Base-by-base conservation (phyloP, 2,888 invertebrate species). In the Pegoplata infirma region DNA sequence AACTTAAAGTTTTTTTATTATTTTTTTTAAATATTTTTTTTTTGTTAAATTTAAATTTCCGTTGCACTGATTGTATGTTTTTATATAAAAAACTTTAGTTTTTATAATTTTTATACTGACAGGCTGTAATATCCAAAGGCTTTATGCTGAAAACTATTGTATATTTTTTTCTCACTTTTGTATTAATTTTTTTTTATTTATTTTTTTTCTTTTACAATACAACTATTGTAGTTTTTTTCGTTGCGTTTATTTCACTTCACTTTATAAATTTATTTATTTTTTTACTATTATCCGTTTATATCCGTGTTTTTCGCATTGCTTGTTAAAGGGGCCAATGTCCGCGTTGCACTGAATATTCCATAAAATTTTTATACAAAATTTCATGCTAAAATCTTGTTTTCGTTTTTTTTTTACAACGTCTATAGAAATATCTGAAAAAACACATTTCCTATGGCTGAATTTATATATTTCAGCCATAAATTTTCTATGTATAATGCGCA, bases 301-400 rank as follows among this genome's bases (percentile, higher is more conserved):
- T n/a, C n/a, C n/a, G n/a, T n/a, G 46, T 25, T 44, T 47, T 66
- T 17, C 72, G 25, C 53, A 55, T 19, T 25, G 36, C 58, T 67
- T 71, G 67, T 67, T 72, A 63, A 76, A 67, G 81, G 80, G 83
- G 82, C 83, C 81, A 82, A 82, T 82, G 84, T 84, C 86, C 87
- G 87, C 83, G 76, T 80, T 72, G 78, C 75, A 81, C 81, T 81
- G 81, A 75, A 78, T 79, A 61, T 71, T 69, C 53, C 49, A 69
- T 73, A 61, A 71, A 61, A 69, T 19, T 25, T 74, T 61, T 44
- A 58, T 53, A 25, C n/a, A 40, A 79, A 75, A 51, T 75, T 64
- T 72, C 55, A 63, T 51, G 56, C 28, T 32, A 14, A 61, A 74
- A 21, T 49, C 19, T 49, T 10, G n/a, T n/a, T n/a, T n/a, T n/a